These are phyloP conservation scores for Ptyas mucosa DNA, from an alignment of 2,113 vertebrate genomes.

Conservation along the genomic window DNA sequence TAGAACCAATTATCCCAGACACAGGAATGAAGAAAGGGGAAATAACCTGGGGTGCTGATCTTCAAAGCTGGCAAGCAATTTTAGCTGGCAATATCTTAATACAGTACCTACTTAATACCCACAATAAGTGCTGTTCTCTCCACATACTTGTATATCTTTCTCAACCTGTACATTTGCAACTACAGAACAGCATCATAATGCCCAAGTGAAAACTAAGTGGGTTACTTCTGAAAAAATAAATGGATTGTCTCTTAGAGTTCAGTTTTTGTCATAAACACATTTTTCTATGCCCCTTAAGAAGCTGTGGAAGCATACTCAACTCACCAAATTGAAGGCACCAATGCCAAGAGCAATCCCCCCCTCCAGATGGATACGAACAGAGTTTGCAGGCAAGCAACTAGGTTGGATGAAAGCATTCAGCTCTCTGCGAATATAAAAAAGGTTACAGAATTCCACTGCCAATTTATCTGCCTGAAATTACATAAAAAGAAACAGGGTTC, in stretches of 20 bases:
- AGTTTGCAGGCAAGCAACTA: constrained; percentile 72
- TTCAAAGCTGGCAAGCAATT: neutral
- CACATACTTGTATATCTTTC: neutral
- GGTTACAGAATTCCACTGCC: neutral
- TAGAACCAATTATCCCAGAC: neutral
- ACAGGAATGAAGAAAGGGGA: neutral
- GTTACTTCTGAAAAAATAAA: neutral
- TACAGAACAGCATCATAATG: neutral
- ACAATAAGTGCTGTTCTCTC: neutral
- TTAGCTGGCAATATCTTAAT: neutral
- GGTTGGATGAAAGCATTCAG: constrained; percentile 83
- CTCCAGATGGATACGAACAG: constrained; percentile 83
- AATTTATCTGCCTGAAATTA: neutral
- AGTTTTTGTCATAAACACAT: neutral
- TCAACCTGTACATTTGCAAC: neutral
- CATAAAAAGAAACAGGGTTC: neutral
- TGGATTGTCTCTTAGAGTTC: neutral
- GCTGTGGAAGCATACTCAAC: constrained; percentile 15
- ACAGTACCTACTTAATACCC: neutral
- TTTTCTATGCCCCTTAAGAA: neutral
- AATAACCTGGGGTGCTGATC: neutral
- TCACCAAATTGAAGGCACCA: constrained; percentile 89
- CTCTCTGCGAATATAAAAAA: constrained; percentile 66
- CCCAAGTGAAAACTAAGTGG: neutral
- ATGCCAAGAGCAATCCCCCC: constrained; percentile 85